These are phyloP conservation scores for Tragulus kanchil DNA, from an alignment of 2,113 vertebrate species.

Conservation along the genomic window DNA sequence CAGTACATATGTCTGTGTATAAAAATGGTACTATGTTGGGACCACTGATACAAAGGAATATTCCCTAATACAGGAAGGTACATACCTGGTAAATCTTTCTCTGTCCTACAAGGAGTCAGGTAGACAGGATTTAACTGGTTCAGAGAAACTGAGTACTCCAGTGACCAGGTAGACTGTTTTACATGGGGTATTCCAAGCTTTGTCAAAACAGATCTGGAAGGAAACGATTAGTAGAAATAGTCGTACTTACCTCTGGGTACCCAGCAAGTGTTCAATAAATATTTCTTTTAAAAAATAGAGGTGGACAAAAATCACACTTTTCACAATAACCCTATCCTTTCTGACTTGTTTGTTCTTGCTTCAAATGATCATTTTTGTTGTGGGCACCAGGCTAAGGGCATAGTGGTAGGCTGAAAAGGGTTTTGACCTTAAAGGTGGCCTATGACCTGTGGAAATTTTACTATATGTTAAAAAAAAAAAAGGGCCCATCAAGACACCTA, in stretches of 20 bases:
- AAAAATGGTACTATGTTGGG: neutral
- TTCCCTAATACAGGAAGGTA: neutral
- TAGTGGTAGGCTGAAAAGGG: neutral
- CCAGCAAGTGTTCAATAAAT: neutral
- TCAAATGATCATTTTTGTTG: neutral
- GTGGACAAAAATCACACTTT: constrained; percentile 8
- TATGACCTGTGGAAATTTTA: neutral
- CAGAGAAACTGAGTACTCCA: neutral
- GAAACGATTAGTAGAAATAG: neutral
- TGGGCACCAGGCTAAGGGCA: neutral
- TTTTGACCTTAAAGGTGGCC: neutral
- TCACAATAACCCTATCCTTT: neutral
- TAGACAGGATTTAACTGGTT: neutral
- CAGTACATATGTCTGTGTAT: neutral
- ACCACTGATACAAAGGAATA: neutral
- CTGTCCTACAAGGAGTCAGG: neutral
- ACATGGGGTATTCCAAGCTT: neutral
- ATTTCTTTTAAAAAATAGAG: constrained; percentile 23
- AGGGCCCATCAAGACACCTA: neutral
- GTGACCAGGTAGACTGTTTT: neutral
- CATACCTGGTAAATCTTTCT: neutral
- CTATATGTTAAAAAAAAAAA: neutral
- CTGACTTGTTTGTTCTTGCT: neutral
- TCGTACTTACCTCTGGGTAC: neutral
- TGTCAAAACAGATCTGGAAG: constrained; percentile 45